These are phyloP conservation scores for Bombus cullumanus DNA, from an alignment of 1,140 invertebrate genomes.

Conservation along the genomic window DNA sequence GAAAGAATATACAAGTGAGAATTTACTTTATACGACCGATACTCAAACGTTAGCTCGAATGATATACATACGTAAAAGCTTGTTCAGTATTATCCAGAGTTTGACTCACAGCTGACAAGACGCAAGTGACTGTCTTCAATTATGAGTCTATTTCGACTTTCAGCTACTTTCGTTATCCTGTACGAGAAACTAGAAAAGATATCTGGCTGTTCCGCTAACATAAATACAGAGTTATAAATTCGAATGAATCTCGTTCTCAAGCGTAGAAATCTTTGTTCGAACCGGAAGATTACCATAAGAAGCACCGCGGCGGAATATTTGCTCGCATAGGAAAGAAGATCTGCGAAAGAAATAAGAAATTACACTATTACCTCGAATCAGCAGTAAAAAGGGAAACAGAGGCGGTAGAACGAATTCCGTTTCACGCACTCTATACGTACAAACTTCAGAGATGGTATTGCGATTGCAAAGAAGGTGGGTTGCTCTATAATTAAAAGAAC, in stretches of 20 bases:
- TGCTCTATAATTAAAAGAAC: constrained; percentile 2
- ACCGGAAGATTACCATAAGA: not conserved
- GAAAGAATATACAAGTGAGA: too few relatives aligned
- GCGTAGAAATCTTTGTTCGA: not conserved
- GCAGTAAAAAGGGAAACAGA: not conserved
- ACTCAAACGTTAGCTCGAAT: too few relatives aligned
- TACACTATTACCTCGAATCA: constrained; percentile 25
- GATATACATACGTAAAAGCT: too few relatives aligned
- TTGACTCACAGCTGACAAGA: too few relatives aligned
- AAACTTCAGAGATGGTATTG: not conserved
- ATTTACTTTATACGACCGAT: too few relatives aligned
- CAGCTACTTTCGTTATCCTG: too few relatives aligned
- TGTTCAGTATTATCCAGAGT: too few relatives aligned
- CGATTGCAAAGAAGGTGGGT: not conserved
- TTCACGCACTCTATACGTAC: constrained; percentile 9
- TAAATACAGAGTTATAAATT: too few relatives aligned
- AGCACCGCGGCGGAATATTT: constrained; percentile 5
- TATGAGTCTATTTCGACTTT: too few relatives aligned
- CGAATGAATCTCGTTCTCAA: not conserved
- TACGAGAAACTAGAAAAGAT: too few relatives aligned
- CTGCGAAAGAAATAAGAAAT: constrained; percentile 23
- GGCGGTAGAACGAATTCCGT: constrained; percentile 51
- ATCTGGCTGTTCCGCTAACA: too few relatives aligned
- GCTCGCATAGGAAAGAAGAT: not conserved
- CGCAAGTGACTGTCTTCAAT: too few relatives aligned